A percentile compares a stretch with the other conserved stretches of the same genome.
phyloP scores from a whole-genome alignment of 37 sponge, comb jelly and placozoan species.

The Corticium candelabrum region DNA sequence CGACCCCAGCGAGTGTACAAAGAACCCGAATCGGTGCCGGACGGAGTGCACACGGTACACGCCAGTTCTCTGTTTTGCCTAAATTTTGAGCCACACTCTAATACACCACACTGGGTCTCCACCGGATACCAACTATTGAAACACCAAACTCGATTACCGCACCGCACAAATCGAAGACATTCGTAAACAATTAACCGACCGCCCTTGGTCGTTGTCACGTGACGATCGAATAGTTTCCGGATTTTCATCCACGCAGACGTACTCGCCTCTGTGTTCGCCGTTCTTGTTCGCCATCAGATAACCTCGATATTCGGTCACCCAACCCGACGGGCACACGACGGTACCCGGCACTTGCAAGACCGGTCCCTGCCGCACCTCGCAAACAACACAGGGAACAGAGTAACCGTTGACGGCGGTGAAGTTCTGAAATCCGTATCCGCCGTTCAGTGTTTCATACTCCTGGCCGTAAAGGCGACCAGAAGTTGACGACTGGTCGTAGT shows the following conservation, averaged over 20 bases:
- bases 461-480: neutral
- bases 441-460: neutral
- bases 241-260: conserved; percentile 12
- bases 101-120: neutral
- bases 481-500: neutral
- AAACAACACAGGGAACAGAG: conserved; percentile 14
- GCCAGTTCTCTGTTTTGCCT: neutral
- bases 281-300: conserved; percentile 13
- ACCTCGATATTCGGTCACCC: conserved; percentile 15
- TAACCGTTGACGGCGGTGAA: neutral
- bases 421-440: neutral
- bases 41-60: neutral
- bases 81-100: neutral
- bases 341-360: conserved; percentile 13
- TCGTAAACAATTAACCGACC: no score
- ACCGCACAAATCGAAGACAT: no score
- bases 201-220: neutral
- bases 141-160: neutral
- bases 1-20: conserved; percentile 6
- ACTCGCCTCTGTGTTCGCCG: neutral
- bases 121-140: neutral
- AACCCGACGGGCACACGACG: conserved; percentile 6
- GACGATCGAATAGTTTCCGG: neutral
- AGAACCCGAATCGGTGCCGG: neutral
- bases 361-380: neutral